These are phyloP conservation scores for Drosophila busckii DNA, from an alignment of 1,140 invertebrate genomes.

Conservation along the genomic window DNA sequence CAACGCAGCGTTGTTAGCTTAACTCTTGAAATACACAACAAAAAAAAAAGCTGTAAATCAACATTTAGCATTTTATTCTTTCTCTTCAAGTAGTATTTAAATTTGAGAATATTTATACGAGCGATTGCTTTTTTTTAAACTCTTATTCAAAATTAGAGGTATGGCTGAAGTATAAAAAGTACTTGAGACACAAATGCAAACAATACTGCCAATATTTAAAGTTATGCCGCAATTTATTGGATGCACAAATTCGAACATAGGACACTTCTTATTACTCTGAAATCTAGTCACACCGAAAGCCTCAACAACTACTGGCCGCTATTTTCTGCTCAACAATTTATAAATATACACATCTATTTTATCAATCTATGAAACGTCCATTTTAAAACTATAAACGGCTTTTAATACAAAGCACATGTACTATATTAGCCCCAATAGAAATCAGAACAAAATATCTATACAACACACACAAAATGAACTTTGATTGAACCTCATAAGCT, in stretches of 20 bases:
- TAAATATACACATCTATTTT: slow-evolving; percentile 23
- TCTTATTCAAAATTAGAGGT: no score
- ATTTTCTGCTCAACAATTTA: slow-evolving; percentile 42
- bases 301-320: slow-evolving; percentile 28
- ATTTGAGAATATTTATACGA: no score
- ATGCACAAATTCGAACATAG: slow-evolving; percentile 2
- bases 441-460: slow-evolving; percentile 11
- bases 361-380: slow-evolving; percentile 36
- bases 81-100: no score
- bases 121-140: no score
- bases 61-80: no score
- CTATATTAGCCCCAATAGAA: slow-evolving; percentile 2
- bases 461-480: slow-evolving; percentile 27
- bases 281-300: slow-evolving; percentile 19
- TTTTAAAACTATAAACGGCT: slow-evolving; percentile 35
- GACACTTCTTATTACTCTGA: slow-evolving; percentile 4
- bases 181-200: slow-evolving; percentile 28
- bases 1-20: no score
- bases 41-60: no score
- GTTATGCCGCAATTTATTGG: slow-evolving; percentile 11
- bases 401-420: slow-evolving; percentile 11
- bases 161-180: no score
- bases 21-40: no score
- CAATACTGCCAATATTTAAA: slow-evolving; percentile 48
- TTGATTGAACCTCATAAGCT: slow-evolving; percentile 69